A percentile compares a stretch with the other conserved stretches of the same genome.
These are phyloP conservation scores for Cheumatopsyche charites DNA, from an alignment of 1,140 invertebrate genomes.

Conservation along the genomic window DNA sequence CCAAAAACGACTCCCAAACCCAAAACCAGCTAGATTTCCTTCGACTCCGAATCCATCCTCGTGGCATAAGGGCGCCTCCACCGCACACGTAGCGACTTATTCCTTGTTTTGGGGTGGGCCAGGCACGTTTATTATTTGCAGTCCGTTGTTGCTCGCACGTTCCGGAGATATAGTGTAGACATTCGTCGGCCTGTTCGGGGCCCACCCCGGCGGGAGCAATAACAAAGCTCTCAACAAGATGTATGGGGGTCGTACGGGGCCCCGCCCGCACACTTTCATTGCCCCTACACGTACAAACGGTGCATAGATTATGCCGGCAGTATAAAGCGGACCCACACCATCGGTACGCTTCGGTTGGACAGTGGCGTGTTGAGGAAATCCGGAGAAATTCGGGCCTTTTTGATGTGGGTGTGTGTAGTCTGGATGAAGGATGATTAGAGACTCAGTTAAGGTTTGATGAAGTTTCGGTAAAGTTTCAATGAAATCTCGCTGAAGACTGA, in stretches of 20 bases:
- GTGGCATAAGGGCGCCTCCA: no score
- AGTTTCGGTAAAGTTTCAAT: no score
- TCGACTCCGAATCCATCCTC: no score
- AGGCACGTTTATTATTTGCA: conserved; percentile 22
- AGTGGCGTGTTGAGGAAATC: no score
- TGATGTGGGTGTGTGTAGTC: no score
- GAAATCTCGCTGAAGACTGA: no score
- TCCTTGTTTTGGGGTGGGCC: neutral
- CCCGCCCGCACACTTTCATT: conserved; percentile 18
- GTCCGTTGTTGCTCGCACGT: conserved; percentile 27
- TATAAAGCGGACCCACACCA: conserved; percentile 31
- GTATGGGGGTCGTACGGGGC: conserved; percentile 30
- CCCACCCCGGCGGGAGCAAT: conserved; percentile 33
- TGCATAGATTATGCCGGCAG: conserved; percentile 35
- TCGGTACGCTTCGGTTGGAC: conserved; percentile 5
- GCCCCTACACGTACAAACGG: conserved; percentile 29
- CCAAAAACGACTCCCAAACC: no score
- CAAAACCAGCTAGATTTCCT: no score
- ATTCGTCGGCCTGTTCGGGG: conserved; percentile 32
- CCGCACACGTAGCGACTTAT: neutral
- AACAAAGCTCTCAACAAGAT: conserved; percentile 41
- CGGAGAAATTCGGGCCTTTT: no score
- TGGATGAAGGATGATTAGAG: no score
- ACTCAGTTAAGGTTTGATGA: no score
- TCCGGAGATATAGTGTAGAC: conserved; percentile 36